These are phyloP conservation scores for Sturnira hondurensis DNA, from an alignment of 2,113 vertebrate species.

Conservation along the genomic window DNA sequence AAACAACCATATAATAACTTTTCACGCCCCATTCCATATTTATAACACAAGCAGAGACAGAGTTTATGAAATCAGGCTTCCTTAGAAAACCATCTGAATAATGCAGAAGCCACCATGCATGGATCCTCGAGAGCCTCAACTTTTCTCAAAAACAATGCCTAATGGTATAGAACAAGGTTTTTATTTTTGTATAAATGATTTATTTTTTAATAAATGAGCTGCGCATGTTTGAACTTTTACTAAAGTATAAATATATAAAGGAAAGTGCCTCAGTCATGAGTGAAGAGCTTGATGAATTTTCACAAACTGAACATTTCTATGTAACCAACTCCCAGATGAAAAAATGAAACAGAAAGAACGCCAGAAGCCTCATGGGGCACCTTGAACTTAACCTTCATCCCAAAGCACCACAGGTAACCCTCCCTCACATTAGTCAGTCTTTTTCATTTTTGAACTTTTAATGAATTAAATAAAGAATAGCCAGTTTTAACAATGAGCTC, in stretches of 20 bases:
- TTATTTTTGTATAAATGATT: background rate
- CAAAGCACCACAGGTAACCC: background rate
- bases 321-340: background rate
- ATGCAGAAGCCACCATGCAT: background rate
- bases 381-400: background rate
- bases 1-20: slow-evolving; percentile 46
- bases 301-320: background rate
- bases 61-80: background rate
- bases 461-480: background rate
- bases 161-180: background rate
- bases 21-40: background rate
- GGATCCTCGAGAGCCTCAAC: background rate
- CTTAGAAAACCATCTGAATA: background rate
- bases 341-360: background rate
- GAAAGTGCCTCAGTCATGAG: background rate
- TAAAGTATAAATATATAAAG: background rate
- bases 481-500: background rate
- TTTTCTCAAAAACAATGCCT: slow-evolving; percentile 14
- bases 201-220: background rate
- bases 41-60: slow-evolving; percentile 5
- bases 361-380: fast-evolving
- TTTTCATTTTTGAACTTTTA: background rate
- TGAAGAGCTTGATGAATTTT: background rate
- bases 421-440: background rate
- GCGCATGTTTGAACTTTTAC: background rate